Conservation (phyloP, 2,113 vertebrate genomes). For the Ceyx cyanopectus region DNA sequence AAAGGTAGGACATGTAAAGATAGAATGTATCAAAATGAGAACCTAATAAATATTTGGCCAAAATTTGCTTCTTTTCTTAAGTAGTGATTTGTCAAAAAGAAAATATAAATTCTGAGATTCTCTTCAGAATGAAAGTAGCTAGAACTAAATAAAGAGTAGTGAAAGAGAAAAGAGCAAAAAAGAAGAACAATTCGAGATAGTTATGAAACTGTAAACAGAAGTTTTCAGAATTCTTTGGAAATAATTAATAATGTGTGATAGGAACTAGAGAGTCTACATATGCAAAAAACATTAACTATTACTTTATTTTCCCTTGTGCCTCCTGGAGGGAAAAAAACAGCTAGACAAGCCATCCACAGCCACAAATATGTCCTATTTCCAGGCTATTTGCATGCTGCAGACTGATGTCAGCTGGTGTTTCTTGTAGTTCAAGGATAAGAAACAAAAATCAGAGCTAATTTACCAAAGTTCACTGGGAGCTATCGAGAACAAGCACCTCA, state of each 20-base stretch:
- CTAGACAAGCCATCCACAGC: neutral
- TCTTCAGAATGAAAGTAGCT: neutral
- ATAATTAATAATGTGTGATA: neutral
- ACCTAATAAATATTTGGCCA: neutral
- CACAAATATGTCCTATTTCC: fast-evolving
- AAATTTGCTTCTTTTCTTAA: neutral
- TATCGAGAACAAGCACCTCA: neutral
- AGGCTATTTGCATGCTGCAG: neutral
- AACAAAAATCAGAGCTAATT: neutral
- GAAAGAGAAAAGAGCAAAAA: neutral
- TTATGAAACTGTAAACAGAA: neutral
- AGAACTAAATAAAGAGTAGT: neutral
- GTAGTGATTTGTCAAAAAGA: neutral
- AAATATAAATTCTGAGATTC: neutral
- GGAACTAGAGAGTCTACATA: neutral
- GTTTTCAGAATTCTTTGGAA: neutral
- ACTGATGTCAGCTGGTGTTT: neutral
- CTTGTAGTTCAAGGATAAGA: neutral
- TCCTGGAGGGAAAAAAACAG: neutral
- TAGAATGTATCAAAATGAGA: neutral
- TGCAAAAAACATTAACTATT: neutral
- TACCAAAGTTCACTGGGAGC: neutral
- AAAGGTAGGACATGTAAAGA: neutral
- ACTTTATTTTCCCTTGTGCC: neutral
- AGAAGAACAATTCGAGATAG: neutral